Evolutionary conservation across 2,113 vertebrate species (phyloP), one percentile per base, ranked within the genome.

Genomic region (Conger conger): DNA sequence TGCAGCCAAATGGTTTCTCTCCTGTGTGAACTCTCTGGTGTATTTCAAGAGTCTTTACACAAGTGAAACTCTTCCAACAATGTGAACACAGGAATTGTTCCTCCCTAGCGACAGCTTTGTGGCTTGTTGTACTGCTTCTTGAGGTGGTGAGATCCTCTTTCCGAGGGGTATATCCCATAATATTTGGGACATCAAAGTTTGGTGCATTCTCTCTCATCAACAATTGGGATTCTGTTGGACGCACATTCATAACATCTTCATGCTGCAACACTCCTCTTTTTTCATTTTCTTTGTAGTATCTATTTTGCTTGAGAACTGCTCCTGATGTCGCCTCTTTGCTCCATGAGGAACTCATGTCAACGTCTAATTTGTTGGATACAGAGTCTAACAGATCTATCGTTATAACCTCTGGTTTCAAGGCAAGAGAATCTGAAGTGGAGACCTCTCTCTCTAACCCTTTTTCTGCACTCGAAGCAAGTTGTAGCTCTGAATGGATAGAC

Each of bases 1-100:
- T 53, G 88, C 94, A 94, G 92, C 93, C 93, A 85, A 94, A 93
- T 0, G 93, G 87, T 0, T 93, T 86, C 85, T 93, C 93, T 0
- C 94, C 89, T 81, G 88, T 92, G 89, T 94, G 94, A 86, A 91
- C 93, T 20, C 94, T 93, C 89, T 92, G 93, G 90, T 94, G 94
- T 80, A 93, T 90, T 89, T 93, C 93, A 86, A 93, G 92, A 89
- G 94, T 93, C 79, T 92, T 91, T 27, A 91, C 82, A 1, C 92
- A 91, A 63, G 82, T 82, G 84, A 93, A 94, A 1, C 91, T 78
- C 90, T 93, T 94, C 0, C 93, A 92, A 30, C 94, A 94, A 85
- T 88, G 91, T 9, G 87, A 80, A 86, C 94, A 94, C 0, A 86
- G 45, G 79, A 91, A 92, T 78, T 88, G 45, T 63, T 84, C 80